Percentiles rank a stretch among this genome's conserved stretches.
phyloP scores from a whole-genome alignment of 2,797 vertebrate genomes.

The Parotocinclus haroldoi region DNA sequence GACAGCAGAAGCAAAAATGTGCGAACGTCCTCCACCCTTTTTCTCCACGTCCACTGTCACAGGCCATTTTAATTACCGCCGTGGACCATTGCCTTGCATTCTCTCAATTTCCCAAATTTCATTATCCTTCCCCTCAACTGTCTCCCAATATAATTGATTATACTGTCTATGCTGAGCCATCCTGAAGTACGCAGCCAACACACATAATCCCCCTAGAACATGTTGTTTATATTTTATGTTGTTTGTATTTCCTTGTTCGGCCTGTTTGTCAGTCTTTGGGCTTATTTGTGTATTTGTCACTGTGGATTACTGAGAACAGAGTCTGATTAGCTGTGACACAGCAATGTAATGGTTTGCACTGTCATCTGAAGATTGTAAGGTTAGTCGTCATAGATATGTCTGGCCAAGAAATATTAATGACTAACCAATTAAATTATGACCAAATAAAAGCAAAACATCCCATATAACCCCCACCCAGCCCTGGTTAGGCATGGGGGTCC shows the following conservation, averaged over 20 bases:
- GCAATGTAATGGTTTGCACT: background rate
- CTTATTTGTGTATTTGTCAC: too few relatives aligned
- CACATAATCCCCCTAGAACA: constrained; percentile 2
- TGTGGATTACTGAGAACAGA: background rate
- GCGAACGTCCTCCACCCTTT: constrained; percentile 24
- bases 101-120: constrained; percentile 28
- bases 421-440: too few relatives aligned
- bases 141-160: constrained; percentile 40
- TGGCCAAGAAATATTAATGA: too few relatives aligned
- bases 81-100: constrained; percentile 13
- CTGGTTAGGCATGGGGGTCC: too few relatives aligned
- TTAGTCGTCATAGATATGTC: too few relatives aligned
- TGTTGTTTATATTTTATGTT: constrained; percentile 9
- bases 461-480: too few relatives aligned
- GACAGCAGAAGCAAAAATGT: background rate
- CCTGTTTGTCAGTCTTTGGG: background rate
- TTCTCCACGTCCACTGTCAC: constrained; percentile 32
- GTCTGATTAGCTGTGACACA: constrained; percentile 1
- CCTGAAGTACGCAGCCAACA: constrained; percentile 8
- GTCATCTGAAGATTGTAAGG: too few relatives aligned
- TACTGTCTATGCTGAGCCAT: constrained; percentile 21
- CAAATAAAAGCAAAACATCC: too few relatives aligned
- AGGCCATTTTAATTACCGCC: constrained; percentile 42
- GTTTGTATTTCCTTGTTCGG: background rate
- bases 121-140: constrained; percentile 22